A percentile compares a stretch with the other conserved stretches of the same genome.
These are phyloP conservation scores for Leucoma salicis DNA, from an alignment of 2,888 invertebrate species.

Conservation along the genomic window DNA sequence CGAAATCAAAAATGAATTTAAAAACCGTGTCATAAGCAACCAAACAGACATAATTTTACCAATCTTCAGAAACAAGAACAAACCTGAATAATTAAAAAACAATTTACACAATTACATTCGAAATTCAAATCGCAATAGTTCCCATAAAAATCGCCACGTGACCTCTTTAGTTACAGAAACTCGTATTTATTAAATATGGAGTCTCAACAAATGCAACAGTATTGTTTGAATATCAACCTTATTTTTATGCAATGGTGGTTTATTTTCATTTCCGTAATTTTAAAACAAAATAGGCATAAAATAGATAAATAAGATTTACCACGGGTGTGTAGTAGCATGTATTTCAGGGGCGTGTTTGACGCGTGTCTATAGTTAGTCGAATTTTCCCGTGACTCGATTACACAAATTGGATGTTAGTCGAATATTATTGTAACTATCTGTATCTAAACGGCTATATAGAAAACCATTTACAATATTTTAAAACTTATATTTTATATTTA, in stretches of 20 bases:
- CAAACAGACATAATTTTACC: too few relatives aligned
- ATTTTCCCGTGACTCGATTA: slow-evolving; percentile 71
- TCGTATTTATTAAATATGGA: slow-evolving; percentile 27
- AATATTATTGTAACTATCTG: slow-evolving; percentile 12
- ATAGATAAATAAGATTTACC: slow-evolving; percentile 67
- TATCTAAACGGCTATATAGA: slow-evolving; percentile 8
- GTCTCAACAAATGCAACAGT: neutral
- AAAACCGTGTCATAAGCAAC: too few relatives aligned
- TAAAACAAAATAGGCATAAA: slow-evolving; percentile 51
- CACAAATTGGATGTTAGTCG: slow-evolving; percentile 27
- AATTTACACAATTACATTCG: slow-evolving; percentile 37
- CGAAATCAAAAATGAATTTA: too few relatives aligned
- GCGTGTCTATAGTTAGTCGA: slow-evolving; percentile 64
- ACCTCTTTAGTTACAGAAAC: slow-evolving; percentile 57
- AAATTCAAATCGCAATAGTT: slow-evolving; percentile 48
- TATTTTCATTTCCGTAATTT: neutral
- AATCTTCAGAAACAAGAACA: neutral
- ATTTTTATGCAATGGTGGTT: neutral
- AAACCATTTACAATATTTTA: slow-evolving; percentile 1
- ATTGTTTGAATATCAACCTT: slow-evolving; percentile 13
- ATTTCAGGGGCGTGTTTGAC: slow-evolving; percentile 66
- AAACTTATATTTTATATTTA: too few relatives aligned
- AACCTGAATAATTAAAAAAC: slow-evolving; percentile 27
- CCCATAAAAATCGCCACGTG: slow-evolving; percentile 76
- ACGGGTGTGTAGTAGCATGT: slow-evolving; percentile 58